Evolutionary conservation across 2,888 invertebrate species (phyloP), one percentile per base, ranked within the genome.

Genomic region (Lasioglossum vierecki): DNA sequence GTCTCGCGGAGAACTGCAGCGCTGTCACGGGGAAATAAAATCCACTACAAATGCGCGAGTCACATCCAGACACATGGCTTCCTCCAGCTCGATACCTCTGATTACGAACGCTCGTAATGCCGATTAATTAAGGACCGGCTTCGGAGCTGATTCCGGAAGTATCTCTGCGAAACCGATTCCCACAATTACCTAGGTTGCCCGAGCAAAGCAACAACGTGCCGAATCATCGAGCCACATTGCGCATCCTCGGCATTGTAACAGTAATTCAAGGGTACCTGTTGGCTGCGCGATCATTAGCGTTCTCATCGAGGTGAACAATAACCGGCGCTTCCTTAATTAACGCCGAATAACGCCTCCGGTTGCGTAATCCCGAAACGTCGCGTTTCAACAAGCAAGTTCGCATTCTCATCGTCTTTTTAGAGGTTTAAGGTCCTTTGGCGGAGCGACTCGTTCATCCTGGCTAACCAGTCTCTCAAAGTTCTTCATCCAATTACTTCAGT

Each of bases 351-450:
- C 72, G 85, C 75, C 71, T 73, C 71, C 82, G 41, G 78, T 82
- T 84, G 72, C 80, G 75, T 83, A 84, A 91, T 81, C 80, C 63
- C 63, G 63, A 30, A 79, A 53, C 57, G 53, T 9, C 41, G 70
- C 80, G 60, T 89, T 86, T 84, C 76, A 83, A 88, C 75, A 76
- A 26, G 30, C 89, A 85, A 87, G 85, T 89, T 89, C 89, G 72
- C 46, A 70, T 81, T 80, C 70, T 72, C 76, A 76, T 15, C 30
- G 22, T 2, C 53, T 39, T 63, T 30, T 30, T 30, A 26, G 60
- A 60, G 53, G 53, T 22, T 9, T 3, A n/a, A 53, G 53, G n/a
- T 53, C 53, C 53, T 22, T 22, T 22, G 8, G 8, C 8, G 6
- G 2, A 5, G 2, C 6, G 8, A 8, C 5, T 8, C 22, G 8